Conservation (phyloP, 2,113 vertebrate species). For the Terrapene triunguis region DNA sequence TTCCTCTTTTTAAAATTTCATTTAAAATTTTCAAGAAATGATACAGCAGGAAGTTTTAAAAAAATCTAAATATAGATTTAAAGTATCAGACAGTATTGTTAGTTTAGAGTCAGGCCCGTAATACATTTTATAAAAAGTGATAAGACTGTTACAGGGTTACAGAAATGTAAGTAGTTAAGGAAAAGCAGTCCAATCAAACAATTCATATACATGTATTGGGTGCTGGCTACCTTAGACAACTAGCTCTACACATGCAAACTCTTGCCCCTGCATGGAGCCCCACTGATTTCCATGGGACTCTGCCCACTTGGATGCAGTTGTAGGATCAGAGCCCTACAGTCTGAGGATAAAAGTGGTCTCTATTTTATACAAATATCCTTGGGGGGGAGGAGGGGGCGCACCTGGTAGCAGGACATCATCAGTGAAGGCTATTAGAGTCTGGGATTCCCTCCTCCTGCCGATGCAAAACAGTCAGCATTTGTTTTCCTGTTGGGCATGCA, state of each 20-base stretch:
- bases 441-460: conserved; percentile 34
- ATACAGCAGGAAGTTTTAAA: background rate
- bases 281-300: background rate
- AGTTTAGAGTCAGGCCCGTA: conserved; percentile 13
- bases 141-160: background rate
- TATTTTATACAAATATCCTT: background rate
- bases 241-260: background rate
- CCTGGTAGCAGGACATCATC: conserved; percentile 66
- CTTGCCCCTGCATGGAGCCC: background rate
- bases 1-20: background rate
- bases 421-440: conserved; percentile 67
- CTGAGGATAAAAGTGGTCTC: background rate
- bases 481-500: background rate
- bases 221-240: background rate
- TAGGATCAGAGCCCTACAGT: background rate
- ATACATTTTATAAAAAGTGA: background rate
- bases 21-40: background rate
- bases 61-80: background rate
- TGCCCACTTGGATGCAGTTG: background rate
- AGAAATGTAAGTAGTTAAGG: background rate
- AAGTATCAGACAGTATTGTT: background rate
- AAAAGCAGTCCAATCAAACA: background rate
- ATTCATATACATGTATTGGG: accelerated
- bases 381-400: accelerated
- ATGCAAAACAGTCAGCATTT: background rate